Base-by-base conservation (phyloP, 2,113 vertebrate genomes). In the Gavia stellata region DNA sequence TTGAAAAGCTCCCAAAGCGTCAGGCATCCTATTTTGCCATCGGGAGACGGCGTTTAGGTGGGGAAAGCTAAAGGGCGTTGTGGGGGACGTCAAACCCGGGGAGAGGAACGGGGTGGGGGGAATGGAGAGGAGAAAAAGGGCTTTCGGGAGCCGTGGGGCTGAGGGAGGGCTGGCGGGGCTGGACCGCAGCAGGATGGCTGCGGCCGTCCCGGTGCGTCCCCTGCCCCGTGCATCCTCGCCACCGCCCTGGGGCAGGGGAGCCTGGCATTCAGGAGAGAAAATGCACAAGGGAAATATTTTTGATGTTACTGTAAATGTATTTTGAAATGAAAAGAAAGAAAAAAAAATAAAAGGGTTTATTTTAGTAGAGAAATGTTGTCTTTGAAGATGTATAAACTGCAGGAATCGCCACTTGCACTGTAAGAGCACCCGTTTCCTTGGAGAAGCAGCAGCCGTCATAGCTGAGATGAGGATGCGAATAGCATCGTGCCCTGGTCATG, bases 231-330 rank as follows among this genome's bases (percentile, higher is more conserved):
- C 3, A 1, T 66, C 72, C 68, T 66, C 7, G 7, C 42, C 67
- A 11, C 28, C 10, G 14, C 72, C 33, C 44, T 0, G 2, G 67
- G 55, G 56, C 61, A 44, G 79, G 81, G 74, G 72, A 67, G 38
- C 70, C 53, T 62, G 65, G 71, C 17, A 42, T 65, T 94, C 59
- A 15, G 79, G 84, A 88, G 92, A 85, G 79, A 80, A 81, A 91
- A 95, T 90, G 94, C 95, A 96, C 90, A 91, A 92, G 87, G 97
- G 63, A 73, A 95, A 80, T 98, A 98, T 98, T 98, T 98, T 98
- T 98, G 92, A 95, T 98, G 98, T 93, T 96, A 82, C 94, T 95
- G 75, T 96, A 98, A 96, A 96, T 97, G 96, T 98, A 98, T 98
- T 98, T 98, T 98, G 96, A 95, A 78, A 97, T 67, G 40, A 96